Conservation (phyloP, 2,888 invertebrate species). For the Conus canariensis region DNA sequence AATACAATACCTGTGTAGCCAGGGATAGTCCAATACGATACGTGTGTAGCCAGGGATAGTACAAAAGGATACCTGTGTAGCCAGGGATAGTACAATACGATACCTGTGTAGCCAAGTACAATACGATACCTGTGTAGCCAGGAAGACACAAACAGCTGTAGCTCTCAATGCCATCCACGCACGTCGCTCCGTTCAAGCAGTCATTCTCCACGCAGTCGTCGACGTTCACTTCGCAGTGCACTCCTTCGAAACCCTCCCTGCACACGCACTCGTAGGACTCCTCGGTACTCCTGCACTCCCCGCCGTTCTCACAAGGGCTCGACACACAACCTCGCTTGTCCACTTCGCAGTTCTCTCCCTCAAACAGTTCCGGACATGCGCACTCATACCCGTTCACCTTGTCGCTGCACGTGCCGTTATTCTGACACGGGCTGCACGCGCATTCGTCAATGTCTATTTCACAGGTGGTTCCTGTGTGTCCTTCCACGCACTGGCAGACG, state of each 20-base stretch:
- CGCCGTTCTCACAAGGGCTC: constrained; percentile 65
- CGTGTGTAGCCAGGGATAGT: constrained; percentile 63
- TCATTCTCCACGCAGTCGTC: constrained; percentile 62
- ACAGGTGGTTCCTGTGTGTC: constrained; percentile 57
- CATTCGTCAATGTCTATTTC: constrained; percentile 90
- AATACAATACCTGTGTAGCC: constrained; percentile 62
- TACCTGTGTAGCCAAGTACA: no score
- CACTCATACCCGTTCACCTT: constrained; percentile 50
- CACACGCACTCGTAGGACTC: constrained; percentile 78
- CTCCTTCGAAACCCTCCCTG: constrained; percentile 77
- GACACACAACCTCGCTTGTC: constrained; percentile 78
- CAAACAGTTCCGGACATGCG: constrained; percentile 55
- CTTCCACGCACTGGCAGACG: constrained; percentile 59
- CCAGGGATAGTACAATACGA: constrained; percentile 50
- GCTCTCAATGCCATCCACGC: constrained; percentile 56
- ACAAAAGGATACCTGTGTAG: constrained; percentile 56
- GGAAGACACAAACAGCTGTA: constrained; percentile 62
- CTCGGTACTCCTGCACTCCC: constrained; percentile 64
- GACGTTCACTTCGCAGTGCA: constrained; percentile 69
- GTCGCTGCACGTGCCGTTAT: constrained; percentile 48
- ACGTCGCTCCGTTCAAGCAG: constrained; percentile 61
- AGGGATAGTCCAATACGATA: no score
- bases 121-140: constrained; percentile 56
- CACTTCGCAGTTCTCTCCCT: constrained; percentile 49
- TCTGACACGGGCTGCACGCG: constrained; percentile 69